Conservation (phyloP, 2,797 vertebrate species). For the Acrossocheilus wenchowensis region DNA sequence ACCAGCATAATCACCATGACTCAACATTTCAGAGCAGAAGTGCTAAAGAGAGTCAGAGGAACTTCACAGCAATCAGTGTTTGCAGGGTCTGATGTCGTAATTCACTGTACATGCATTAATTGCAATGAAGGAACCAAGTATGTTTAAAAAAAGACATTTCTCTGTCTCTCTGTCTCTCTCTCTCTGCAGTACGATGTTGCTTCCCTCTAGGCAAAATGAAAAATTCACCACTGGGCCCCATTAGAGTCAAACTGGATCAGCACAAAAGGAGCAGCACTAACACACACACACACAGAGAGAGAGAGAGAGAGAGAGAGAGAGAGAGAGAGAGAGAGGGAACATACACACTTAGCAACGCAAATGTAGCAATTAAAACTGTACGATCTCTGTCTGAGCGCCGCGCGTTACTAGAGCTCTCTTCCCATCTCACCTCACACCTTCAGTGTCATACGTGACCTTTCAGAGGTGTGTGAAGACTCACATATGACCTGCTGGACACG, state of each 20-base stretch:
- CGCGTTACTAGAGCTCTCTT: not conserved
- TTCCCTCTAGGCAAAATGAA: constrained; percentile 89
- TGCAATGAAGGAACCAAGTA: constrained; percentile 1
- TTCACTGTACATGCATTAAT: not conserved
- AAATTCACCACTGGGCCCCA: constrained; percentile 91
- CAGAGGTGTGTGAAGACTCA: constrained; percentile 46
- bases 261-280: constrained; percentile 58
- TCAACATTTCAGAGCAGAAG: not conserved
- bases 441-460: constrained; percentile 74
- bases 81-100: not conserved
- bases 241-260: constrained; percentile 89
- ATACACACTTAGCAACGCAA: constrained; percentile 68
- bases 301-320: too few relatives aligned
- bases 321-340: not conserved
- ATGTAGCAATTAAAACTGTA: constrained; percentile 64
- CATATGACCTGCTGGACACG: not conserved
- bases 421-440: constrained; percentile 60
- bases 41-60: not conserved
- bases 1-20: not conserved
- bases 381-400: constrained; percentile 53
- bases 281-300: constrained; percentile 47
- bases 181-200: constrained; percentile 78
- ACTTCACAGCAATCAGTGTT: not conserved
- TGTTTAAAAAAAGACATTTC: constrained; percentile 23
- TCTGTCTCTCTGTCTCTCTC: constrained; percentile 29